A percentile compares a stretch with the other conserved stretches of the same genome.
Evolutionary conservation across 2,113 vertebrate species (phyloP).

Genomic region (Microcebus griseorufus): DNA sequence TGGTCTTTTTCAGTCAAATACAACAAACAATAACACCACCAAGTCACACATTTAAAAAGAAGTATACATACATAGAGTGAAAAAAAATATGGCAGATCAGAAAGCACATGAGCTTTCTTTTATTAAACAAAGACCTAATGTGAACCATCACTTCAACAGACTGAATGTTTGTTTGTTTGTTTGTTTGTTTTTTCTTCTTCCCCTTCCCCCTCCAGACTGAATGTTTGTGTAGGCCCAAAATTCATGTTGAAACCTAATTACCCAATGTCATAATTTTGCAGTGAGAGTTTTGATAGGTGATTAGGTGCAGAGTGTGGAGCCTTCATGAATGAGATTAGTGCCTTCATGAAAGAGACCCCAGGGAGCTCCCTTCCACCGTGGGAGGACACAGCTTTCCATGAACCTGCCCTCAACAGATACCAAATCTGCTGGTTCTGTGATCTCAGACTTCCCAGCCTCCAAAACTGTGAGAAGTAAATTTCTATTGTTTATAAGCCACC

Average conservation of each 20-base stretch:
- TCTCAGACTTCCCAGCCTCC: neutral
- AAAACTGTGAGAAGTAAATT: neutral
- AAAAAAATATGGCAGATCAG: neutral
- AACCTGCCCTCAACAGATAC: neutral
- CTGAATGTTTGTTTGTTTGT: neutral
- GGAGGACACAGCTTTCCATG: neutral
- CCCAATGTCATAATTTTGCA: neutral
- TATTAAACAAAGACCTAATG: neutral
- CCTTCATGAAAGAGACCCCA: neutral
- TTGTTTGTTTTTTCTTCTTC: no score
- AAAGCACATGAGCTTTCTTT: neutral
- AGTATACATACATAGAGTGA: neutral
- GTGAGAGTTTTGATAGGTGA: neutral
- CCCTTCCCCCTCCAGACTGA: neutral
- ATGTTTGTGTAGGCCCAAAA: neutral
- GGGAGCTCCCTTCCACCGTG: neutral
- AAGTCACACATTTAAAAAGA: neutral
- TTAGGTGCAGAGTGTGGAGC: no score
- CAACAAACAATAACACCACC: neutral
- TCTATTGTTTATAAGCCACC: neutral
- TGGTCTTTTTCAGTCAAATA: conserved; percentile 33
- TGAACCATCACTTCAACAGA: neutral
- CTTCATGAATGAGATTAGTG: neutral
- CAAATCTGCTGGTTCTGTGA: neutral
- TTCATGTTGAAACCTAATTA: neutral